A percentile compares a stretch with the other conserved stretches of the same genome.
phyloP scores from a whole-genome alignment of 2,797 vertebrate genomes.

The Mormyrops attenuatus region DNA sequence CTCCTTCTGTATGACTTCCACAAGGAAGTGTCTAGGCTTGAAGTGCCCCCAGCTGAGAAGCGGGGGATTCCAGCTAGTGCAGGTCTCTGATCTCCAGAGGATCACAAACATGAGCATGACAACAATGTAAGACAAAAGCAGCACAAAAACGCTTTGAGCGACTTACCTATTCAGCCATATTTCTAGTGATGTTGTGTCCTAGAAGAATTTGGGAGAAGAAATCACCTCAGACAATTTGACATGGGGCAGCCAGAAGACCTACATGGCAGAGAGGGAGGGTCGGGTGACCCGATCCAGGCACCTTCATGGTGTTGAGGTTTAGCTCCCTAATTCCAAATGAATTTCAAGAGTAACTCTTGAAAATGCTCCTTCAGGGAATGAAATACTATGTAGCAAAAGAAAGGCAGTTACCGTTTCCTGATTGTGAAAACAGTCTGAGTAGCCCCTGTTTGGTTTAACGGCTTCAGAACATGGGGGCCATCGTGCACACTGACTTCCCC shows the following conservation, averaged over 20 bases:
- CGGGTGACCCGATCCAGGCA: not conserved
- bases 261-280: not conserved
- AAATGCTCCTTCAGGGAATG: not conserved
- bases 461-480: not conserved
- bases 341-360: not conserved
- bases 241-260: not conserved
- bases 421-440: not conserved
- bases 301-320: not conserved
- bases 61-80: not conserved
- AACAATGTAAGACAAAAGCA: not conserved
- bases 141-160: not conserved
- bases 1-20: not conserved
- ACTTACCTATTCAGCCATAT: not conserved
- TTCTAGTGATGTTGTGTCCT: not conserved
- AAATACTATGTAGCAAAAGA: not conserved
- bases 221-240: not conserved
- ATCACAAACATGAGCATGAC: not conserved
- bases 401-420: not conserved
- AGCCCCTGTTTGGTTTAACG: not conserved
- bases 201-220: not conserved
- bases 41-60: not conserved
- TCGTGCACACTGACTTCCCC: not conserved
- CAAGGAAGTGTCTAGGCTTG: not conserved
- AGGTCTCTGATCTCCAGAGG: not conserved
- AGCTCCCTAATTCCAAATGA: not conserved